Percentiles rank a stretch among this genome's conserved stretches.
Evolutionary conservation across 1,140 invertebrate genomes (phyloP).

Genomic region (Daktulosphaira vitifoliae): DNA sequence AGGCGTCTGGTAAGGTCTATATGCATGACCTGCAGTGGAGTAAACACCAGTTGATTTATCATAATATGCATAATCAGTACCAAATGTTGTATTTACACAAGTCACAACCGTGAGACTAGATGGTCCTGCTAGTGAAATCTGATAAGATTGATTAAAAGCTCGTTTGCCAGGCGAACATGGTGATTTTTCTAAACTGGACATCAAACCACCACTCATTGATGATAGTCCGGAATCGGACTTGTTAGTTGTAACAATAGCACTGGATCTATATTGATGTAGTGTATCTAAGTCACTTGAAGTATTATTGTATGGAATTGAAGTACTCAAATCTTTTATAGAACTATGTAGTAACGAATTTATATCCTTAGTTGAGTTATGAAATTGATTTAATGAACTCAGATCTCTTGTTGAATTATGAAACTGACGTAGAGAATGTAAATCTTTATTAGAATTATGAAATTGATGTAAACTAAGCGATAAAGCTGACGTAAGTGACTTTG

Average conservation of each 20-base stretch:
- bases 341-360: neutral
- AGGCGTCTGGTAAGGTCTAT: conserved; percentile 43
- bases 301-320: neutral
- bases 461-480: conserved; percentile 20
- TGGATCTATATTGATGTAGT: neutral
- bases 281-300: neutral
- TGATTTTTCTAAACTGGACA: conserved; percentile 74
- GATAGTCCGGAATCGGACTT: conserved; percentile 77
- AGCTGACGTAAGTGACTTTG: conserved; percentile 40
- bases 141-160: conserved; percentile 37
- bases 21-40: conserved; percentile 53
- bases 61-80: conserved; percentile 43
- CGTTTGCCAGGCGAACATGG: conserved; percentile 55
- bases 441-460: neutral
- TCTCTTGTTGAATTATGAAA: neutral
- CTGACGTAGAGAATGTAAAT: neutral
- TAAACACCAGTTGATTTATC: conserved; percentile 61
- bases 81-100: neutral
- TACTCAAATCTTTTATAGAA: neutral
- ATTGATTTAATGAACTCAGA: conserved; percentile 1
- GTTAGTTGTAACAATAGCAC: neutral
- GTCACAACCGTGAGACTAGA: conserved; percentile 4
- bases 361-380: neutral
- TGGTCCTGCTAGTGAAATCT: conserved; percentile 21
- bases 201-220: conserved; percentile 63